Evolutionary conservation across 2,113 vertebrate species (phyloP).

Genomic region (Laticauda colubrina): DNA sequence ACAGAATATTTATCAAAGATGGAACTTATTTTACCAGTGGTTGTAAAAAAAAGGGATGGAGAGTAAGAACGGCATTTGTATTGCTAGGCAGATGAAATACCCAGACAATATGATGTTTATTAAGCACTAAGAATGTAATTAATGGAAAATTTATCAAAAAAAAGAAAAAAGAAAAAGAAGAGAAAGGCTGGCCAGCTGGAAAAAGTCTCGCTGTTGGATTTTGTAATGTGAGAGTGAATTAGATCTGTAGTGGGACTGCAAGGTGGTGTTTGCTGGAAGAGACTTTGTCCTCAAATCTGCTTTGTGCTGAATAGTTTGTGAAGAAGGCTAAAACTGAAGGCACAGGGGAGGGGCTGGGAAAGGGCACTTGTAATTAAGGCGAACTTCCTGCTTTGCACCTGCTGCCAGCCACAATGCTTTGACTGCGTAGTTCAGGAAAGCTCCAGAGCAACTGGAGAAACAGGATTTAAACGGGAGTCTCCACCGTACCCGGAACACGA

Average conservation of each 20-base stretch:
- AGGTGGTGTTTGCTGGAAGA: not conserved
- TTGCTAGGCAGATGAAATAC: no score
- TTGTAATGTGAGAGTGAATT: not conserved
- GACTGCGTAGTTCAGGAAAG: not conserved
- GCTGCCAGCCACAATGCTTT: not conserved
- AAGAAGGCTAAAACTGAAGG: conserved; percentile 1
- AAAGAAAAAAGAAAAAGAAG: no score
- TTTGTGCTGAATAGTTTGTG: not conserved
- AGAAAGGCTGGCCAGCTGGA: not conserved
- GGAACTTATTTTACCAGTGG: no score
- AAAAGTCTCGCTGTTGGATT: not conserved
- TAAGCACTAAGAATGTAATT: no score
- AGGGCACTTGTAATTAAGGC: not conserved
- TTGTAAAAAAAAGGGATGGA: no score
- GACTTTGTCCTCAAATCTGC: not conserved
- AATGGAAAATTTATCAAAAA: no score
- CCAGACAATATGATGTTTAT: no score
- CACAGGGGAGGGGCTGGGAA: not conserved
- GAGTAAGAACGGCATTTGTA: no score
- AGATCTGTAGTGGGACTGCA: not conserved
- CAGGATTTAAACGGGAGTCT: not conserved
- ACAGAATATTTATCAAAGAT: no score
- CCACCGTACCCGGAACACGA: not conserved
- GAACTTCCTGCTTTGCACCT: conserved; percentile 17
- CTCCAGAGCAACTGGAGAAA: not conserved